phyloP scores from a whole-genome alignment of 2,888 invertebrate genomes.

The Sabellastarte sp. region DNA sequence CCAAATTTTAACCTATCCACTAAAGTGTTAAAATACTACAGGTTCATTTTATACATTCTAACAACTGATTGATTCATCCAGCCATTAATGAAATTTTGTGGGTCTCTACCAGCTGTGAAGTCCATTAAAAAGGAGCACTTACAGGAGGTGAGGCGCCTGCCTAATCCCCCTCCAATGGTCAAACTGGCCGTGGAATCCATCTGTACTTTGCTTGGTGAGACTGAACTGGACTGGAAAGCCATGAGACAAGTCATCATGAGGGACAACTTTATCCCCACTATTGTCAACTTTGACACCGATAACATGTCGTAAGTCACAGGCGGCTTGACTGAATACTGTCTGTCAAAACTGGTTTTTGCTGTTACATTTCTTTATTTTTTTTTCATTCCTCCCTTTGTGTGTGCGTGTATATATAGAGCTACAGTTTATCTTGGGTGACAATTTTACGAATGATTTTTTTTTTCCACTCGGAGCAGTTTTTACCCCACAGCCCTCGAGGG shows the following conservation, averaged over 20 bases:
- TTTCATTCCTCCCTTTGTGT: no score
- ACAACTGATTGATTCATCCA: background rate
- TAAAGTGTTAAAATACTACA: no score
- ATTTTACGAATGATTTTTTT: no score
- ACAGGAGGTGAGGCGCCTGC: slow-evolving; percentile 97
- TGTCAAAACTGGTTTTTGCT: no score
- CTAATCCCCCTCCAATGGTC: slow-evolving; percentile 95
- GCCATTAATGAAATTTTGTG: no score
- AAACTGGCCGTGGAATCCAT: slow-evolving; percentile 98
- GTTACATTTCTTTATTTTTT: no score
- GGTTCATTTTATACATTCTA: background rate
- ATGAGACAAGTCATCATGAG: slow-evolving; percentile 96
- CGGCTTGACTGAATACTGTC: no score
- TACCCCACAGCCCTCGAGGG: no score
- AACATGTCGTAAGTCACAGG: slow-evolving; percentile 95
- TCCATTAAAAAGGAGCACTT: slow-evolving; percentile 99
- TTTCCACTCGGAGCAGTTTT: no score
- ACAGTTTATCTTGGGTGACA: no score
- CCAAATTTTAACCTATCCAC: no score
- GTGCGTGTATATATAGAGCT: no score
- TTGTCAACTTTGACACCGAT: slow-evolving; percentile 75
- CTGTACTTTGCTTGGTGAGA: slow-evolving; percentile 96
- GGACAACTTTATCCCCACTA: slow-evolving; percentile 68
- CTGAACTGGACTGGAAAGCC: slow-evolving; percentile 97
- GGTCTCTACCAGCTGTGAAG: slow-evolving; percentile 93